Evolutionary conservation across 2,797 vertebrate species (phyloP), one percentile per base, ranked within the genome.

Genomic region (Chromis chromis): DNA sequence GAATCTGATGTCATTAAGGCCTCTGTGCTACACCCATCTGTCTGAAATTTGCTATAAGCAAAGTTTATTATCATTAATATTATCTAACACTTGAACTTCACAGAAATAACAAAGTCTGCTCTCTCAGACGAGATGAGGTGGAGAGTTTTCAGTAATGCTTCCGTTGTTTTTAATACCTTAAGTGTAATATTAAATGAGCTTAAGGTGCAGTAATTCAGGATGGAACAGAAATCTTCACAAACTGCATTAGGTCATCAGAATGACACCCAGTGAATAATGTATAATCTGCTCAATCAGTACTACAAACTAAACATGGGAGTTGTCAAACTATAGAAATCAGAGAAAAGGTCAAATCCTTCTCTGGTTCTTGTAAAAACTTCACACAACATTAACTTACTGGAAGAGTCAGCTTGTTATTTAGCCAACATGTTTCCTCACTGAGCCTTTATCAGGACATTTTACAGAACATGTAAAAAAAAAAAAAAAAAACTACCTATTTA

Each of bases 141-240:
- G 57, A 52, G 55, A 59, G 56, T 22, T 44, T 65, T 60, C 14
- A 25, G n/a, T 31, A 27, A 67, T 54, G 44, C 25, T 66, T 70
- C 73, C 64, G 77, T 70, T 66, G 62, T 54, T 74, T 83, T 85
- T 79, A 75, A 57, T 72, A 36, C 55, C 14, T 42, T 73, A 77
- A 81, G 68, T 66, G 72, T 83, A 76, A 86, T 67, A 36, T 36
- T 11, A 76, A 84, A 86, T 77, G 28, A 65, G 73, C 70, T 49
- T 68, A 10, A 70, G 50, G 54, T 65, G 56, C 64, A 71, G 69
- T 76, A 44, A 68, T 57, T 74, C 48, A 59, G 49, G 28, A 78
- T 91, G 66, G 65, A 54, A 36, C 71, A 17, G 71, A 76, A 65
- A 82, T 25, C 56, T 40, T 25, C 13, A 66, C 60, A 60, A 28